These are phyloP conservation scores for Agrypnus murinus DNA, from an alignment of 2,888 invertebrate genomes.

Conservation along the genomic window DNA sequence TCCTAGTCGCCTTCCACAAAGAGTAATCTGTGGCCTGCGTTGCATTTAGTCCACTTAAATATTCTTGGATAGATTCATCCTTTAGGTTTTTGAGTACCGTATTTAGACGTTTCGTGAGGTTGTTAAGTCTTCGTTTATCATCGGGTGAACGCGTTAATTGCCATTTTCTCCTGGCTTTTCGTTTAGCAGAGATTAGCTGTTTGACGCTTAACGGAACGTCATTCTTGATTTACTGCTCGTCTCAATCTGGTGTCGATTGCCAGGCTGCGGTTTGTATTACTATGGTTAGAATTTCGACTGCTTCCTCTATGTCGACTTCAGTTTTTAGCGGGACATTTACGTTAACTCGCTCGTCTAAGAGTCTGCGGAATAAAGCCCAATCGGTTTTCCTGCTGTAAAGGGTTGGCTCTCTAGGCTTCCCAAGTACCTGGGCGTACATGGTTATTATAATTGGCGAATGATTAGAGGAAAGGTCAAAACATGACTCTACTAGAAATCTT, in stretches of 20 bases:
- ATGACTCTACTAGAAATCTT: slow-evolving; percentile 6
- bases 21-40: slow-evolving; percentile 25
- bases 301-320: background rate
- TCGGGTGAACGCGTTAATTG: slow-evolving; percentile 7
- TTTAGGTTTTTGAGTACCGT: slow-evolving; percentile 9
- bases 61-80: slow-evolving; percentile 13
- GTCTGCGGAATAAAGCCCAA: slow-evolving; percentile 6
- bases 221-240: background rate
- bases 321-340: background rate
- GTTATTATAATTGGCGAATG: background rate
- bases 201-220: slow-evolving; percentile 4
- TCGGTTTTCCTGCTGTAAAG: slow-evolving; percentile 8
- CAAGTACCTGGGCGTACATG: background rate
- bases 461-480: background rate
- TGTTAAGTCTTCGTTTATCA: slow-evolving; percentile 15
- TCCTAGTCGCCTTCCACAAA: slow-evolving; percentile 10
- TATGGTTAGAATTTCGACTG: slow-evolving; percentile 9
- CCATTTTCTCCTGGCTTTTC: slow-evolving; percentile 3
- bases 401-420: slow-evolving; percentile 3
- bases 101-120: slow-evolving; percentile 8
- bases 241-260: slow-evolving; percentile 13
- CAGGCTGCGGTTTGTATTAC: background rate
- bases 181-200: slow-evolving; percentile 9
- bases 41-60: slow-evolving; percentile 22
- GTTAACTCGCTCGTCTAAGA: slow-evolving; percentile 6